Conservation (phyloP, 2,888 invertebrate species). For the Spilarctia lutea region DNA sequence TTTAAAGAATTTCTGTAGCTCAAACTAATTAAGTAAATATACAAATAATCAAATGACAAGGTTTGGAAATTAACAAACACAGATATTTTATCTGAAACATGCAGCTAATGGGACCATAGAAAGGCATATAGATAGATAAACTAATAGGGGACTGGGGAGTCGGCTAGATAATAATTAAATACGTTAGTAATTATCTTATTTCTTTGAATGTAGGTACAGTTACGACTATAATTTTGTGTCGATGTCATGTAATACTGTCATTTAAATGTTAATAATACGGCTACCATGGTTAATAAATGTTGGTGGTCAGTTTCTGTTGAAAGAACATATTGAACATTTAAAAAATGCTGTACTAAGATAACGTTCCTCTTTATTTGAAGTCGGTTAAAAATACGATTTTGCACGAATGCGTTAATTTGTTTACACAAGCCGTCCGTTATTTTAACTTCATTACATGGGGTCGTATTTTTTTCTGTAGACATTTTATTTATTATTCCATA, state of each 20-base stretch:
- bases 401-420: neutral
- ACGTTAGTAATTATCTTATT: conserved; percentile 52
- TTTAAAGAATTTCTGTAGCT: conserved; percentile 49
- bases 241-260: neutral
- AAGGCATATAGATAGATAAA: conserved; percentile 71
- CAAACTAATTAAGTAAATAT: conserved; percentile 57
- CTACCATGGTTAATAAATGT: neutral
- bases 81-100: conserved; percentile 69
- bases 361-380: neutral
- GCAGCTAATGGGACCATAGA: conserved; percentile 67
- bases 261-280: neutral
- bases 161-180: conserved; percentile 71
- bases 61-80: conserved; percentile 77
- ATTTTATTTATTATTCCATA: conserved; percentile 24
- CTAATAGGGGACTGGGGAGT: conserved; percentile 70
- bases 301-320: neutral
- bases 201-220: conserved; percentile 49
- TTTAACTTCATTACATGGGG: neutral
- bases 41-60: conserved; percentile 33
- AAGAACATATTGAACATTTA: neutral
- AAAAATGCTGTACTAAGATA: neutral
- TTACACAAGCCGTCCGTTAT: neutral
- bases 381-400: neutral
- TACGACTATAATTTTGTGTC: conserved; percentile 14
- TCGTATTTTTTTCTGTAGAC: neutral